Evolutionary conservation across 2,888 invertebrate species (phyloP), one percentile per base, ranked within the genome.

Genomic region (Morpho achilles): DNA sequence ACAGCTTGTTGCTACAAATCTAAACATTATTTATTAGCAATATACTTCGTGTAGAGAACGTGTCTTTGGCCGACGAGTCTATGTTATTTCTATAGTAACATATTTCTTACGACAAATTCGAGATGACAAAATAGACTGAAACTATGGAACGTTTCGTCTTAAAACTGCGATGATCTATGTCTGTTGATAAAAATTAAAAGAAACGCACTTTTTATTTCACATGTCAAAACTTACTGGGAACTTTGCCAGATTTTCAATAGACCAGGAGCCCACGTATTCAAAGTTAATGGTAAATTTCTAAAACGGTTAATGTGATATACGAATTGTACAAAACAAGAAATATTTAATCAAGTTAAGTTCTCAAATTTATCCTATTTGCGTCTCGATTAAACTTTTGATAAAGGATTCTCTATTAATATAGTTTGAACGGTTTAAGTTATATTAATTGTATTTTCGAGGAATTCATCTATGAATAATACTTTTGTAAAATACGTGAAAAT

Each of bases 201-300:
- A 56, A 60, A 56, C 41, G 47, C n/a, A 46, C 47, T 59, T 59
- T 58, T 56, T 53, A 56, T 48, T 50, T 56, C 50, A 63, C 50
- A 59, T 45, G 63, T 63, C 61, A 53, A 63, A 61, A 64, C 48
- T 58, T 60, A 22, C 32, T 50, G 62, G 64, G 64, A 64, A 56
- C 51, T 50, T 52, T 62, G 64, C 64, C 64, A 64, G 53, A 52
- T 10, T 49, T 16, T n/a, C 45, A 10, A 39, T 46, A 63, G 58
- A 32, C 58, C 16, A 52, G 45, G 62, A 54, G 60, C 48, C 8
- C 4, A 46, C 22, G 50, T 42, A 32, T 22, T 10, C 41, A 52
- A 52, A 51, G 7, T 8, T 8, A 10, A 5, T 0, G 7, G 41
- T 22, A 50, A 10, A 42, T 39, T 48, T 47, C 10, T 22, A 16